Percentiles rank a stretch among this genome's conserved stretches.
phyloP scores from a whole-genome alignment of 1,140 invertebrate species.

The Chelonus insularis region DNA sequence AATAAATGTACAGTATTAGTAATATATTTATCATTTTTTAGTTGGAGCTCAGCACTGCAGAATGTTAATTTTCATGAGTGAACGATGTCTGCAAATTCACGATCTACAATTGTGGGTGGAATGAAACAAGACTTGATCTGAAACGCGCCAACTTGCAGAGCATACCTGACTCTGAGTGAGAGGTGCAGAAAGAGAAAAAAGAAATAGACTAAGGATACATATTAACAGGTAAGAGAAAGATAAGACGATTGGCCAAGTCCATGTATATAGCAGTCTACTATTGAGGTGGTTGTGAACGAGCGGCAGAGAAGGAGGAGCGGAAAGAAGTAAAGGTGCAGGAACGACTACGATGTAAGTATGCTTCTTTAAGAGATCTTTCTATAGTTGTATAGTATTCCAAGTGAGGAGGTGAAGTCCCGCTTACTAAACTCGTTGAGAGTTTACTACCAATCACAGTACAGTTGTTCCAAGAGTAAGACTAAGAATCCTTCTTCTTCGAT shows the following conservation, averaged over 20 bases:
- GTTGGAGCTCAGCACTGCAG: too few relatives aligned
- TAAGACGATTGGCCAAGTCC: background rate
- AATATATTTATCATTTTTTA: too few relatives aligned
- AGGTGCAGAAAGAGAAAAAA: background rate
- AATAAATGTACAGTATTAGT: too few relatives aligned
- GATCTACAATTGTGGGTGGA: background rate
- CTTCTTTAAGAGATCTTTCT: background rate
- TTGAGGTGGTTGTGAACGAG: background rate
- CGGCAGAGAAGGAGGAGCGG: background rate
- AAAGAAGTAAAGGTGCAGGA: slow-evolving; percentile 5
- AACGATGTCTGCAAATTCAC: background rate
- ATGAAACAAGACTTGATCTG: background rate
- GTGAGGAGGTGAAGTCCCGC: background rate
- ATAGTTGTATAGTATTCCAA: slow-evolving; percentile 3
- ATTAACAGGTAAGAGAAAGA: background rate
- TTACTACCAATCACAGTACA: background rate
- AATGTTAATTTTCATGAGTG: too few relatives aligned
- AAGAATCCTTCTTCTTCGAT: background rate
- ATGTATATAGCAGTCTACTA: background rate
- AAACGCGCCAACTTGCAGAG: background rate
- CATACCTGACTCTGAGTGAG: background rate
- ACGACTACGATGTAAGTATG: background rate
- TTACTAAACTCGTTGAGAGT: slow-evolving; percentile 9
- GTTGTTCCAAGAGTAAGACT: background rate
- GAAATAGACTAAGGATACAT: background rate